These are phyloP conservation scores for Alauda arvensis DNA, from an alignment of 2,797 vertebrate species.

Conservation along the genomic window DNA sequence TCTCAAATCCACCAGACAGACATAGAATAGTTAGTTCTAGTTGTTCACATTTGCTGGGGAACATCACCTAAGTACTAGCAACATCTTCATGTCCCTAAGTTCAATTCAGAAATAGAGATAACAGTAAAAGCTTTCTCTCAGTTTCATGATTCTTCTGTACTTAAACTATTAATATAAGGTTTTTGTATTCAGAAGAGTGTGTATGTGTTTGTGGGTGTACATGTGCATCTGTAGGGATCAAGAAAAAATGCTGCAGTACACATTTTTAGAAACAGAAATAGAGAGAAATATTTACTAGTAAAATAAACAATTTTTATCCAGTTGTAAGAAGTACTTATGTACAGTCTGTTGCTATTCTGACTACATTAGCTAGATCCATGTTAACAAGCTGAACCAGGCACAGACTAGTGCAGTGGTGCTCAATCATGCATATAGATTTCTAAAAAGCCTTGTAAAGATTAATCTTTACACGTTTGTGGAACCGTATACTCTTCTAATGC, in stretches of 20 bases:
- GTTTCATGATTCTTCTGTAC: not conserved
- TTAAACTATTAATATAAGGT: not conserved
- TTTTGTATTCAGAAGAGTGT: not conserved
- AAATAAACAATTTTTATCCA: not conserved
- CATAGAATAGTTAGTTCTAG: not conserved
- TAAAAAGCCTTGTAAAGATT: not conserved
- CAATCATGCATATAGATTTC: not conserved
- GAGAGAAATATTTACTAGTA: not conserved
- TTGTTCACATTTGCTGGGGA: not conserved
- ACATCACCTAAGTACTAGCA: not conserved
- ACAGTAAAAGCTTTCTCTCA: not conserved
- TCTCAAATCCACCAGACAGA: not conserved
- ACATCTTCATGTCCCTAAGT: not conserved
- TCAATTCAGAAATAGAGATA: not conserved
- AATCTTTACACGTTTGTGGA: not conserved
- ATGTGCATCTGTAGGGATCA: not conserved
- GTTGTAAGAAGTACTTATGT: not conserved
- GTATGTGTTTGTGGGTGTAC: too few species aligned
- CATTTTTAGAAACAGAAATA: not conserved
- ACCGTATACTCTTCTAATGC: rapidly evolving
- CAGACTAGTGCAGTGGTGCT: not conserved
- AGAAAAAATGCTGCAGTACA: not conserved
- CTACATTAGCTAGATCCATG: not conserved
- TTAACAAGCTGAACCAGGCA: not conserved
- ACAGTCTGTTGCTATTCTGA: not conserved